Percentiles rank a stretch among this genome's conserved stretches.
These are phyloP conservation scores for Anneissia japonica DNA, from an alignment of 35 echinoderm and acorn worm genomes.

Conservation along the genomic window DNA sequence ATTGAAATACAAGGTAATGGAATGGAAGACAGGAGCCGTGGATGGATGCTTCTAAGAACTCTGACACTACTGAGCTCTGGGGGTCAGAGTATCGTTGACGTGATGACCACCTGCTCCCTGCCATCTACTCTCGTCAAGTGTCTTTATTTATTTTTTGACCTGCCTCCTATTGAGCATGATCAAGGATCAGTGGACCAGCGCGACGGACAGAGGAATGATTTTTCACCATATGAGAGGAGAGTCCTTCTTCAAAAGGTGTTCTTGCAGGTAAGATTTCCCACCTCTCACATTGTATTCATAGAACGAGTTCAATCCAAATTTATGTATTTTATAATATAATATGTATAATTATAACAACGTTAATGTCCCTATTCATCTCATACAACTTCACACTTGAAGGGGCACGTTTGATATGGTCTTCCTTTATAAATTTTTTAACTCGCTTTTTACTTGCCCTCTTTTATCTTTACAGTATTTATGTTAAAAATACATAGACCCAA, in stretches of 20 bases:
- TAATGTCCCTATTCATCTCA: no score
- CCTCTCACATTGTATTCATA: no score
- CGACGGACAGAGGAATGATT: slow-evolving; percentile 10
- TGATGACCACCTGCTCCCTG: slow-evolving; percentile 84
- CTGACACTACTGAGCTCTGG: slow-evolving; percentile 79
- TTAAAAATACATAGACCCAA: no score
- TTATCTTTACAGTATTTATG: no score
- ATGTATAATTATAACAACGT: no score
- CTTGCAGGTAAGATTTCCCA: slow-evolving; percentile 56
- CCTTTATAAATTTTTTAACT: no score
- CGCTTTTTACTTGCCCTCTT: no score
- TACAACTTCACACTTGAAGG: no score
- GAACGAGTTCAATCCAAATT: no score
- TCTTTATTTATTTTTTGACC: slow-evolving; percentile 96
- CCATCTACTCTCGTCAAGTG: slow-evolving; percentile 98
- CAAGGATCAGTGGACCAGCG: slow-evolving; percentile 1
- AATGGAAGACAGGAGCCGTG: slow-evolving; percentile 74
- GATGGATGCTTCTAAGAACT: slow-evolving; percentile 91
- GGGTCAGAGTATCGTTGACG: slow-evolving; percentile 83
- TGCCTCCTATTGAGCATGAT: slow-evolving; percentile 56
- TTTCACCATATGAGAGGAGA: slow-evolving; percentile 54
- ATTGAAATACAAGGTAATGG: slow-evolving; percentile 69
- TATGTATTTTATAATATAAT: no score
- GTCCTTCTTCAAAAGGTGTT: slow-evolving; percentile 66
- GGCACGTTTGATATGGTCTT: no score